A percentile compares a stretch with the other conserved stretches of the same genome.
Evolutionary conservation across 2,797 vertebrate genomes (phyloP).

Genomic region (Anniella stebbinsi): DNA sequence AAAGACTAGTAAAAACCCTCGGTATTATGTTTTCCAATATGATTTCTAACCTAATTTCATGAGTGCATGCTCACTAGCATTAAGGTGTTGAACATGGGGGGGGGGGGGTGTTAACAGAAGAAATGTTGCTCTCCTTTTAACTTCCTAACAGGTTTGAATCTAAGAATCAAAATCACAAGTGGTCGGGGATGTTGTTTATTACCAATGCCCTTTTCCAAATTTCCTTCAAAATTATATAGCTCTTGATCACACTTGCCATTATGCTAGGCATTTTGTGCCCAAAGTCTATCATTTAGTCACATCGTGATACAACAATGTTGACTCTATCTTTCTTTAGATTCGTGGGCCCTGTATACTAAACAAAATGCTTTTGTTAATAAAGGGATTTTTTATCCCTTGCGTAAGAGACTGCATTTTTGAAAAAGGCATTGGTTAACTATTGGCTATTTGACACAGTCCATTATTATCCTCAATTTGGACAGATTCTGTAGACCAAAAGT

Average conservation of each 20-base stretch:
- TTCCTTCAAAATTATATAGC: constrained; percentile 35
- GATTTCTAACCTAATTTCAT: neutral
- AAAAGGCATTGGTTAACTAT: constrained; percentile 45
- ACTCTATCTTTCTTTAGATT: constrained; percentile 41
- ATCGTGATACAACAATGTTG: constrained; percentile 30
- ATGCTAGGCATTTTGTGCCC: constrained; percentile 3
- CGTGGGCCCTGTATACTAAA: constrained; percentile 41
- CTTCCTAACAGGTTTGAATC: neutral
- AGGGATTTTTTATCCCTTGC: constrained; percentile 43
- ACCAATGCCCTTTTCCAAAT: constrained; percentile 35
- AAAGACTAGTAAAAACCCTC: neutral
- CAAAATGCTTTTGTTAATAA: constrained; percentile 46
- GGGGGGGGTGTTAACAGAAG: neutral
- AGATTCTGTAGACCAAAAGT: constrained; percentile 49
- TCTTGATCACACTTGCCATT: constrained; percentile 36
- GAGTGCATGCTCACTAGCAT: neutral
- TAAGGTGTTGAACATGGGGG: neutral
- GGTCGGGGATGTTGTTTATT: constrained; percentile 13
- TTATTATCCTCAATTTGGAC: constrained; percentile 67
- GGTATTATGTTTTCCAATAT: neutral
- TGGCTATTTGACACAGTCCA: constrained; percentile 56
- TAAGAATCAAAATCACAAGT: neutral
- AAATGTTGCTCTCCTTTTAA: neutral
- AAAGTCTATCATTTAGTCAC: constrained; percentile 11
- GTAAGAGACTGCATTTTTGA: constrained; percentile 50